Evolutionary conservation across 2,113 vertebrate genomes (phyloP).

Genomic region (Trichomycterus rosablanca): DNA sequence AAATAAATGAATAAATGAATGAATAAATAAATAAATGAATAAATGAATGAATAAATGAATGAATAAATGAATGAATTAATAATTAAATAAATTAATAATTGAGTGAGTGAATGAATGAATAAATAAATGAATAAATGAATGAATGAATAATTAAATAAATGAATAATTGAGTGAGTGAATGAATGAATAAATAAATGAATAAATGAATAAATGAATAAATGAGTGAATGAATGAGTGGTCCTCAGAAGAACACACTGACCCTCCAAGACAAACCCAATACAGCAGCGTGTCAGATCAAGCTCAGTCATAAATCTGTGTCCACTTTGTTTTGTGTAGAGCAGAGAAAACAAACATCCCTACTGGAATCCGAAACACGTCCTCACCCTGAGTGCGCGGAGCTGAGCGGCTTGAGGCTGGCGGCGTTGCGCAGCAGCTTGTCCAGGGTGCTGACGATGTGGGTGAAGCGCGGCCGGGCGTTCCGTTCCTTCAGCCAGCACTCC

Average conservation of each 20-base stretch:
- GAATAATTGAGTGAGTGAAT: too few species aligned
- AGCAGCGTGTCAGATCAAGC: slow-evolving; percentile 16
- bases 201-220: too few species aligned
- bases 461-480: slow-evolving; percentile 95
- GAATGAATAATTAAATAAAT: too few species aligned
- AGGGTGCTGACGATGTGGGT: slow-evolving; percentile 93
- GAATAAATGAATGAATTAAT: too few species aligned
- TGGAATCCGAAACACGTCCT: slow-evolving; percentile 46
- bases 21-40: too few species aligned
- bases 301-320: slow-evolving; percentile 2
- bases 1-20: too few species aligned
- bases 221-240: too few species aligned
- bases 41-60: too few species aligned
- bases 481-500: slow-evolving; percentile 97
- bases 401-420: slow-evolving; percentile 94
- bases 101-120: too few species aligned
- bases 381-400: slow-evolving; percentile 91
- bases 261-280: slow-evolving; percentile 6
- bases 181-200: too few species aligned
- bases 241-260: slow-evolving; percentile 18
- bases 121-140: too few species aligned
- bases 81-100: too few species aligned
- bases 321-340: slow-evolving; percentile 8
- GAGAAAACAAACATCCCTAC: not conserved
- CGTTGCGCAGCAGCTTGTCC: slow-evolving; percentile 96